Evolutionary conservation across 2,888 invertebrate genomes (phyloP), one percentile per base, ranked within the genome.

Genomic region (Syrista parreyssii): DNA sequence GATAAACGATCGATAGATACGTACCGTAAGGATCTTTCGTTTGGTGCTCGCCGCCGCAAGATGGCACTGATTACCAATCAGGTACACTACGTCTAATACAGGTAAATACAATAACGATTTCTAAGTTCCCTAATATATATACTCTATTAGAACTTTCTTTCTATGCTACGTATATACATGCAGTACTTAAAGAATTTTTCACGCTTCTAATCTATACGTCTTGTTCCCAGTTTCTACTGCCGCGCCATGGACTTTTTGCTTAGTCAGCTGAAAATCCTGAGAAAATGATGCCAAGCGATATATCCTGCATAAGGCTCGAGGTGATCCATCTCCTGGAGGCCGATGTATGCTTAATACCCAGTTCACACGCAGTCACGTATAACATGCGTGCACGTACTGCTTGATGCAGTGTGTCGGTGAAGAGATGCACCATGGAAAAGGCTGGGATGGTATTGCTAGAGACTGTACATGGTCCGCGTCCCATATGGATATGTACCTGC

Each of bases 1-100:
- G 80, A 68, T 77, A 55, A 55, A 74, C 77, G 79, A 80, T 80
- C 82, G 85, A 83, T 83, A 76, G 82, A 81, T 80, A 83, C 85
- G 81, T 84, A 82, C 82, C 80, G 82, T 83, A 82, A 85, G 82
- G 83, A 84, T 82, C 84, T 69, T 75, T 77, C 84, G 76, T 84
- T 84, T 84, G 79, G 78, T 81, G 2, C 80, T 83, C 78, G 76
- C 80, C 85, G 82, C 78, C 78, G 40, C 6, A 55, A 55, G 40
- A 55, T 55, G 40, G 40, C 40, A 55, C 23, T 55, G 40, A 55
- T 55, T 55, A 55, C 23, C 40, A 6, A 23, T 55, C 40, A 55
- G 40, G 23, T 55, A 55, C 9, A 2, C 23, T 23, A 23, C 40
- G 40, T 55, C 15, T 55, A 55, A 55, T 55, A 55, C 40, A 23